Percentiles rank a stretch among this genome's conserved stretches.
Conservation (phyloP, 2,113 vertebrate species). For the Nibea albiflora region DNA sequence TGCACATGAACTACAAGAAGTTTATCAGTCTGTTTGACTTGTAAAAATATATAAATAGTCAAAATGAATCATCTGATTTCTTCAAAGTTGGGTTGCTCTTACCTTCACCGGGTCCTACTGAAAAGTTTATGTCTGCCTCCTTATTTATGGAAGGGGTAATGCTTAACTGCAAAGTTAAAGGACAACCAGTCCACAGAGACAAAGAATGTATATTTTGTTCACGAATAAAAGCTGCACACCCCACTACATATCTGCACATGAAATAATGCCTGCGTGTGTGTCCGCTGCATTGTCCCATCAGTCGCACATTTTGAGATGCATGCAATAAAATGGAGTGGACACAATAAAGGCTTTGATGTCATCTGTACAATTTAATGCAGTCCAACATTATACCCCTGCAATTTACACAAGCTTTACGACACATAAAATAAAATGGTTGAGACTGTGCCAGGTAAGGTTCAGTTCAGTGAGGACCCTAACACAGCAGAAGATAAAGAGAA, state of each 20-base stretch:
- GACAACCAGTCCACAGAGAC: constrained; percentile 8
- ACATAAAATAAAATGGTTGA: neutral
- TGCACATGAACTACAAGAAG: neutral
- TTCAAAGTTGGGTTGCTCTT: neutral
- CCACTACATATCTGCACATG: neutral
- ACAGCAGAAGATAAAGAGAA: too few relatives aligned
- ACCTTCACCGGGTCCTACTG: neutral
- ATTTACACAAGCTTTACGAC: neutral
- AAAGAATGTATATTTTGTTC: neutral
- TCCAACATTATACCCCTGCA: too few relatives aligned
- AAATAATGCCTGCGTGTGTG: neutral
- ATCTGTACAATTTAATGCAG: neutral
- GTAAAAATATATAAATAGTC: too few relatives aligned
- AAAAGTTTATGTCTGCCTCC: neutral
- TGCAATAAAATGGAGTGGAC: neutral
- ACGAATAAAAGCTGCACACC: neutral
- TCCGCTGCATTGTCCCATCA: neutral
- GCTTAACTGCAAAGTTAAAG: constrained; percentile 30
- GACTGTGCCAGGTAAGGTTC: neutral
- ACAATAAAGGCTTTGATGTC: neutral
- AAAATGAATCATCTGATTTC: neutral
- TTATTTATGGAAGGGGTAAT: neutral
- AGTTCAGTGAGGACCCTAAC: neutral
- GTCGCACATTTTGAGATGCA: neutral
- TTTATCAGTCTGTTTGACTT: neutral